Conservation (phyloP, 2,888 invertebrate species). For the Pachliopta kotzebuea region DNA sequence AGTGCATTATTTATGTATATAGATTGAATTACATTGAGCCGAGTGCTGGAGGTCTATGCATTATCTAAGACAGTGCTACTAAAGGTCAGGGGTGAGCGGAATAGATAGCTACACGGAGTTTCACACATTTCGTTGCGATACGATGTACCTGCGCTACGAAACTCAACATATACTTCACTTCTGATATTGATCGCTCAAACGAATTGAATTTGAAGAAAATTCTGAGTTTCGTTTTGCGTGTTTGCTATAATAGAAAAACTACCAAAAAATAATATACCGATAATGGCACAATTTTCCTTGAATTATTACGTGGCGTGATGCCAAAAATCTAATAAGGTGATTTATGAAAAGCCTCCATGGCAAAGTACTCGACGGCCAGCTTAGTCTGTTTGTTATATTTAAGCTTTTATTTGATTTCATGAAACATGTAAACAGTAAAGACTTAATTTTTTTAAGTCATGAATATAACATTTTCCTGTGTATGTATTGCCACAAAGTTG, state of each 20-base stretch:
- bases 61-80: conserved; percentile 41
- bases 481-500: too few species aligned
- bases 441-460: neutral
- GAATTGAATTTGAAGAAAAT: conserved; percentile 1
- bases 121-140: conserved; percentile 46
- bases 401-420: conserved; percentile 14
- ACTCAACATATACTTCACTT: conserved; percentile 19
- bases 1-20: conserved; percentile 30
- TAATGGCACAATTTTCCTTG: conserved; percentile 40
- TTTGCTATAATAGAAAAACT: conserved; percentile 29
- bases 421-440: neutral
- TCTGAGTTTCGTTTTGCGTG: conserved; percentile 13
- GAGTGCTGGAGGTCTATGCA: conserved; percentile 37
- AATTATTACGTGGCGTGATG: conserved; percentile 46
- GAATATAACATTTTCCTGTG: too few species aligned
- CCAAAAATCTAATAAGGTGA: conserved; percentile 39
- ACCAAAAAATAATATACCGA: conserved; percentile 34
- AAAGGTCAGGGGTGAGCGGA: conserved; percentile 57
- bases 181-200: neutral
- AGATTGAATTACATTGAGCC: conserved; percentile 59
- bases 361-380: conserved; percentile 19
- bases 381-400: conserved; percentile 14
- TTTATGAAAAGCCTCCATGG: conserved; percentile 31
- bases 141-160: conserved; percentile 34
- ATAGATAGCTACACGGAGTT: conserved; percentile 46